Evolutionary conservation across 2,888 invertebrate genomes (phyloP).

Genomic region (Achlya flavicornis): DNA sequence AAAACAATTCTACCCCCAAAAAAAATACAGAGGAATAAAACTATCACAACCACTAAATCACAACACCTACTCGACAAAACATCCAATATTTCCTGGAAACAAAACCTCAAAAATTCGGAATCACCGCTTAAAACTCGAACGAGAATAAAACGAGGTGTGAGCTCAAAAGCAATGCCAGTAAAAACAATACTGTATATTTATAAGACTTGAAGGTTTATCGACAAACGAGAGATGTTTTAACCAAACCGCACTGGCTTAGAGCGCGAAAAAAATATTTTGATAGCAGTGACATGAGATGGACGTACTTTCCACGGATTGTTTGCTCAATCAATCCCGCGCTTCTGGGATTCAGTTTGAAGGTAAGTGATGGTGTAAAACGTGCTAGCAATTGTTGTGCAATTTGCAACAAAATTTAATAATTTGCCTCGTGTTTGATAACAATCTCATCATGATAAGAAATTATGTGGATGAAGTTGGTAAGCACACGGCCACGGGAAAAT

Average conservation of each 20-base stretch:
- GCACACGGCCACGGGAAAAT: too few species aligned
- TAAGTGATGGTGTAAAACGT: neutral
- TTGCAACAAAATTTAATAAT: neutral
- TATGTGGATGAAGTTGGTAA: too few species aligned
- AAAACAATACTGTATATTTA: slow-evolving; percentile 6
- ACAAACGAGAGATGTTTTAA: neutral
- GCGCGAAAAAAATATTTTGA: slow-evolving; percentile 7
- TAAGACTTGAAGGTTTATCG: neutral
- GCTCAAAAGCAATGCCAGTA: neutral
- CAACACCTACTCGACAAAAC: neutral
- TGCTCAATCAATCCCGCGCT: neutral
- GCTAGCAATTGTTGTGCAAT: neutral
- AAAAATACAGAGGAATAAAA: neutral
- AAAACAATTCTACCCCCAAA: too few species aligned
- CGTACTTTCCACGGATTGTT: slow-evolving; percentile 6
- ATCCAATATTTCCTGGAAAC: neutral
- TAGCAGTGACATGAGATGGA: slow-evolving; percentile 8
- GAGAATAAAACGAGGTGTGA: neutral
- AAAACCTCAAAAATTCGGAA: neutral
- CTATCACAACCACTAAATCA: neutral
- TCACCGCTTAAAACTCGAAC: neutral
- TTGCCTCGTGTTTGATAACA: too few species aligned
- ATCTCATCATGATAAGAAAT: too few species aligned
- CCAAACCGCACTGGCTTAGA: neutral
- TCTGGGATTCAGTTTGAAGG: neutral